These are phyloP conservation scores for Muntiacus reevesi DNA, from an alignment of 2,113 vertebrate genomes.

Conservation along the genomic window DNA sequence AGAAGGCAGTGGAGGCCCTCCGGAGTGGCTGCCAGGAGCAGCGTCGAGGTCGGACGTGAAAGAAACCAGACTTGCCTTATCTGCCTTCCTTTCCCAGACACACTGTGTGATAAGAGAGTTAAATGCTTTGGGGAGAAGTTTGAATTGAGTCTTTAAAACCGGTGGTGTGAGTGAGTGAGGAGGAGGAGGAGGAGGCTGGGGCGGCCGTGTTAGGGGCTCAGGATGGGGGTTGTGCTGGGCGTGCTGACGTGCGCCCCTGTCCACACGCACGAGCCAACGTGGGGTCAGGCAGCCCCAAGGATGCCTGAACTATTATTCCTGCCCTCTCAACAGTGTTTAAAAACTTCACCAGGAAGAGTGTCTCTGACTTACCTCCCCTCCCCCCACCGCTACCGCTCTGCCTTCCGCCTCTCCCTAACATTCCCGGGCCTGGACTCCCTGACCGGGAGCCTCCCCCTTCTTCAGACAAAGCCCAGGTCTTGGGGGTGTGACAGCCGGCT, in stretches of 20 bases:
- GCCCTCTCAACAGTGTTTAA: not conserved
- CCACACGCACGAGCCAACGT: accelerated
- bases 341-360: not conserved
- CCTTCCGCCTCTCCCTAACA: accelerated
- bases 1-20: not conserved
- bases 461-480: not conserved
- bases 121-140: constrained; percentile 9
- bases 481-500: not conserved
- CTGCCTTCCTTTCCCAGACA: constrained; percentile 64
- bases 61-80: constrained; percentile 72
- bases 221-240: not conserved
- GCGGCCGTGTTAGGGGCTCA: not conserved
- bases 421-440: not conserved
- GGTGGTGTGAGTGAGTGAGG: not conserved
- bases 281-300: not conserved
- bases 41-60: constrained; percentile 42
- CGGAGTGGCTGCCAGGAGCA: constrained; percentile 38
- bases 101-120: constrained; percentile 52
- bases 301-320: not conserved
- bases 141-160: constrained; percentile 19
- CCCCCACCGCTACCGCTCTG: not conserved
- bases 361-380: not conserved
- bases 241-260: accelerated
- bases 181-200: not conserved
- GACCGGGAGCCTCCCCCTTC: not conserved